Evolutionary conservation across 2,888 invertebrate species (phyloP).

Genomic region (Lutraria lutraria): DNA sequence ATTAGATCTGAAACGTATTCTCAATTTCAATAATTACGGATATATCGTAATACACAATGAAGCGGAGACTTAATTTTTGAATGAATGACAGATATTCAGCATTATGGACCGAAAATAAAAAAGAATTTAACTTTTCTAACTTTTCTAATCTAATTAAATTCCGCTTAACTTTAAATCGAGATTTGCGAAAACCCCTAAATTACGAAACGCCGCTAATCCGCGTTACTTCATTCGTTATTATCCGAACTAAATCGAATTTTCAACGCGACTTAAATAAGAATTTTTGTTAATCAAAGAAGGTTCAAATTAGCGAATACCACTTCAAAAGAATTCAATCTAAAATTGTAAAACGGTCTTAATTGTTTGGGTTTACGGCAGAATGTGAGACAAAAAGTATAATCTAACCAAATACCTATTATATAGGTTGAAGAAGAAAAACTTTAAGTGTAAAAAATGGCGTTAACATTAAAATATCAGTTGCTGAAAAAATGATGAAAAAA

Average conservation of each 20-base stretch:
- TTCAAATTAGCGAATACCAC: background rate
- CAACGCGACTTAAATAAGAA: background rate
- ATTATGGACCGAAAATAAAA: background rate
- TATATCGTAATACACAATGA: background rate
- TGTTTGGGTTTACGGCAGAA: background rate
- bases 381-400: background rate
- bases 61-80: background rate
- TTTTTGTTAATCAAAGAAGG: background rate
- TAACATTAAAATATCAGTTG: background rate
- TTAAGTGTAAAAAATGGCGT: background rate
- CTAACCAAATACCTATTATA: no score
- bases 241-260: background rate
- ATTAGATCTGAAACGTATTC: background rate
- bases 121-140: background rate
- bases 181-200: background rate
- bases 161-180: background rate
- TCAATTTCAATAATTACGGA: background rate
- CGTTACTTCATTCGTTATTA: background rate
- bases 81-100: background rate
- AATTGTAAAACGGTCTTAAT: background rate
- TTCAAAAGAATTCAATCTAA: background rate
- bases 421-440: no score
- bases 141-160: background rate
- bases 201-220: background rate
- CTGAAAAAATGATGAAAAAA: conserved; percentile 2